phyloP scores from a whole-genome alignment of 2,888 invertebrate species.

The Ectobius pallidus region DNA sequence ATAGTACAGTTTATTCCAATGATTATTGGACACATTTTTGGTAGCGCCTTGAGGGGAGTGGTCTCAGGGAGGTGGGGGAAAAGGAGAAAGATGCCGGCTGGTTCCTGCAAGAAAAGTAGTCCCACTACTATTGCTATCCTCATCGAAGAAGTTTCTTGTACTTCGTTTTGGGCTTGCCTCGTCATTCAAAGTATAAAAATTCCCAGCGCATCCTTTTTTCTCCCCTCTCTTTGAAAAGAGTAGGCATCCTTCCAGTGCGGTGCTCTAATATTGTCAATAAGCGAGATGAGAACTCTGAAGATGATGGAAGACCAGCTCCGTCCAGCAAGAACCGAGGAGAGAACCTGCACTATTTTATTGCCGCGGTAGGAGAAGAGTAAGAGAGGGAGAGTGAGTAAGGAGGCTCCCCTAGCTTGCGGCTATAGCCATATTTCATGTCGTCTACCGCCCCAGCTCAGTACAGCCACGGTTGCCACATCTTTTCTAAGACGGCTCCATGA shows the following conservation, averaged over 20 bases:
- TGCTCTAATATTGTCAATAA: conserved; percentile 31
- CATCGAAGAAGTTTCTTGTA: neutral
- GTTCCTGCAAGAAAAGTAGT: conserved; percentile 24
- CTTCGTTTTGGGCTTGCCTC: neutral
- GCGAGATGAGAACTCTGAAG: neutral
- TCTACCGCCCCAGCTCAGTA: conserved; percentile 43
- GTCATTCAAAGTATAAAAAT: conserved; percentile 12
- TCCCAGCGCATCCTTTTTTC: neutral
- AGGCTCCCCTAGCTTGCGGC: conserved; percentile 42
- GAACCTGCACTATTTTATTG: conserved; percentile 22
- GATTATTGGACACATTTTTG: conserved; percentile 35
- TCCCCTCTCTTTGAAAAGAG: neutral
- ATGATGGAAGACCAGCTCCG: conserved; percentile 1
- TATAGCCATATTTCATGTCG: conserved; percentile 47
- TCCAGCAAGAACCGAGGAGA: neutral
- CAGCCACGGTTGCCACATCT: conserved; percentile 37
- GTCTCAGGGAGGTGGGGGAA: neutral
- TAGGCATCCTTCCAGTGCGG: neutral
- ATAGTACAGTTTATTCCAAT: conserved; percentile 8
- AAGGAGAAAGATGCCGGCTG: conserved; percentile 2
- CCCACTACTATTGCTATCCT: conserved; percentile 5
- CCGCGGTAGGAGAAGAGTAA: conserved; percentile 27
- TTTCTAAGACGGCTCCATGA: conserved; percentile 14
- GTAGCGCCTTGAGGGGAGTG: conserved; percentile 21
- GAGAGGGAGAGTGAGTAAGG: conserved; percentile 40